Conservation (phyloP, 2,113 vertebrate genomes). For the Mobula birostris region DNA sequence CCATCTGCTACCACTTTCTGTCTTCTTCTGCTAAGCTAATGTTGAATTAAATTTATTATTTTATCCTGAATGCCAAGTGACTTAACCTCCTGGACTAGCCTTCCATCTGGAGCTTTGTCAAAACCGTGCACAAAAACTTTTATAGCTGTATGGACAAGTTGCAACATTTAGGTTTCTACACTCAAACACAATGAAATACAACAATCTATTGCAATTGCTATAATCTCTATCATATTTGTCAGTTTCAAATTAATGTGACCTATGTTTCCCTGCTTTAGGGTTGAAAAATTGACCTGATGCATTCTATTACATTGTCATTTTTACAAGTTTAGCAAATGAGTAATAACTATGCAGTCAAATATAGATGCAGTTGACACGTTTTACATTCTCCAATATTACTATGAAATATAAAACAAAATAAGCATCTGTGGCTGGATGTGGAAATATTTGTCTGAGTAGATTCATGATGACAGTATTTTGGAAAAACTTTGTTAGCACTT, state of each 20-base stretch:
- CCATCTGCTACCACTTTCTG: no score
- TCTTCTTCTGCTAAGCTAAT: no score
- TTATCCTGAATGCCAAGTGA: no score
- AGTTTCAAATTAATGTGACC: not conserved
- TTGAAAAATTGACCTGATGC: not conserved
- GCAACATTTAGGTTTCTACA: not conserved
- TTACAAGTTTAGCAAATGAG: not conserved
- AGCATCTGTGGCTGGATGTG: not conserved
- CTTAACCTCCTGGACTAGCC: no score
- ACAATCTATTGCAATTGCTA: not conserved
- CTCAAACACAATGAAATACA: not conserved
- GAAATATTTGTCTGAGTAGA: not conserved
- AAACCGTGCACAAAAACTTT: not conserved
- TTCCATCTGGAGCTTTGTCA: no score
- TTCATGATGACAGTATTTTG: not conserved
- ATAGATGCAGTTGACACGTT: not conserved
- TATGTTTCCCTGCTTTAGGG: not conserved
- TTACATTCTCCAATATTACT: not conserved
- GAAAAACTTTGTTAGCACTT: no score
- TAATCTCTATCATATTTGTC: not conserved
- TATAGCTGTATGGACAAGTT: not conserved
- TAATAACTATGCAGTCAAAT: not conserved
- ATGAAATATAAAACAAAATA: not conserved
- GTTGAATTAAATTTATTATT: no score
- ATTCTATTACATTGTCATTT: not conserved